Conservation (phyloP, 1,140 invertebrate species). For the Cyclargus thomasi region DNA sequence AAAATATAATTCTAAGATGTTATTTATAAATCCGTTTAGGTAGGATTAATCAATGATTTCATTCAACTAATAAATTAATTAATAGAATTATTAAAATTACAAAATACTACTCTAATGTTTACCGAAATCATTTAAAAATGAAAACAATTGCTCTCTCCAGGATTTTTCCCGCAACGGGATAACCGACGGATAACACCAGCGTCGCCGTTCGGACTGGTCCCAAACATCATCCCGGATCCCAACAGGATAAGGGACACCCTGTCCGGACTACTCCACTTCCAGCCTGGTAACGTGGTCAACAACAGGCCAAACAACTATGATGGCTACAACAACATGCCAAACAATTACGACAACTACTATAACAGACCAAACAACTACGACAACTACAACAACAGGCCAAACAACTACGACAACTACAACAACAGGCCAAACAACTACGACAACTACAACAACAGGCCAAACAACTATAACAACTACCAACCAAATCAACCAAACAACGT, state of each 20-base stretch:
- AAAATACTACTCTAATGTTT: too few relatives aligned
- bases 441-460: neutral
- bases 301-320: conserved; percentile 21
- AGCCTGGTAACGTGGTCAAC: conserved; percentile 23
- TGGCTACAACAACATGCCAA: neutral
- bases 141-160: conserved; percentile 26
- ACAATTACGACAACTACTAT: conserved; percentile 19
- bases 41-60: too few relatives aligned
- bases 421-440: conserved; percentile 14
- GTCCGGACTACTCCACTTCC: conserved; percentile 31
- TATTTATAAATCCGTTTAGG: too few relatives aligned
- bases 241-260: conserved; percentile 38
- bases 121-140: neutral
- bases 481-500: conserved; percentile 24
- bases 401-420: conserved; percentile 21
- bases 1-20: too few relatives aligned
- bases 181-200: conserved; percentile 27
- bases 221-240: conserved; percentile 36
- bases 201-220: conserved; percentile 26
- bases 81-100: too few relatives aligned
- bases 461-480: conserved; percentile 20
- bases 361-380: conserved; percentile 21
- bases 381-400: conserved; percentile 17
- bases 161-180: conserved; percentile 46
- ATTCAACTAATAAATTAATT: too few relatives aligned